Conservation (phyloP, 2,113 vertebrate genomes). For the Artemisiospiza belli region DNA sequence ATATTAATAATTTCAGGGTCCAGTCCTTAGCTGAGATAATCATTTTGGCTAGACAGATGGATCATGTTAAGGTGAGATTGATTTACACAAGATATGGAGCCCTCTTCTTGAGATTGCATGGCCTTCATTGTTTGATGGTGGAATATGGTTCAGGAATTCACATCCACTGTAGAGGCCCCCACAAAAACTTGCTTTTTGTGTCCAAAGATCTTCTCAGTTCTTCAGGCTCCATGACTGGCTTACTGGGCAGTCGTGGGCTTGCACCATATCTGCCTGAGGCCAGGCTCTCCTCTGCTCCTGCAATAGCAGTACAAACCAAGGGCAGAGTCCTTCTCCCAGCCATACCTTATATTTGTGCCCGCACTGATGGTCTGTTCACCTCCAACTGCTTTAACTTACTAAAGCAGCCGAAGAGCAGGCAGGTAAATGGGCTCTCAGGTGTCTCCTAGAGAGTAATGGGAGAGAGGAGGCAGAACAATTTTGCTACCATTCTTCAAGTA, state of each 20-base stretch:
- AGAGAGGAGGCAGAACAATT: neutral
- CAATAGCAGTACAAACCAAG: neutral
- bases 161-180: neutral
- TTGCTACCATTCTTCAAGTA: neutral
- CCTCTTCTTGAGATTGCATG: neutral
- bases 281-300: neutral
- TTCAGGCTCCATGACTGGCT: rapidly evolving
- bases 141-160: neutral
- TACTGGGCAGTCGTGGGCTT: neutral
- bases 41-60: neutral
- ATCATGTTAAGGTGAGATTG: neutral
- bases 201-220: neutral
- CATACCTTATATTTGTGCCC: neutral
- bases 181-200: neutral
- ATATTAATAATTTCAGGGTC: neutral
- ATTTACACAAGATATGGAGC: neutral
- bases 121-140: neutral
- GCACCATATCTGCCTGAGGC: neutral
- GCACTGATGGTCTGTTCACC: neutral
- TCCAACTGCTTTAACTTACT: neutral
- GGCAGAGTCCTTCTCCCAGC: neutral
- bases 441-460: neutral
- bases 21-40: neutral
- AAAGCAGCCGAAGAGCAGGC: neutral
- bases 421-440: neutral